phyloP scores from a whole-genome alignment of 2,113 vertebrate species.

The Hassar affinis region DNA sequence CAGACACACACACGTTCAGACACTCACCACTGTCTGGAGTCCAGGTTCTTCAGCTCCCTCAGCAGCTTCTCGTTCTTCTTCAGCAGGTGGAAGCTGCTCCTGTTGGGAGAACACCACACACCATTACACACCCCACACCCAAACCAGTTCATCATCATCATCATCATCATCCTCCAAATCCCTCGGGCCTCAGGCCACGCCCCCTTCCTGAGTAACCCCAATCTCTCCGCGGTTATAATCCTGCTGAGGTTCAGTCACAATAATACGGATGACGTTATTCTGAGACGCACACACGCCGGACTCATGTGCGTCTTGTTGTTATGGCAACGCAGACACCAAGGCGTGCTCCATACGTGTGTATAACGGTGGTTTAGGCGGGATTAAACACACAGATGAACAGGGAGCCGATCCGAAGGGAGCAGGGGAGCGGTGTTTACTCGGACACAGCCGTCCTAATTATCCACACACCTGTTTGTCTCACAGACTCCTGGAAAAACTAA shows the following conservation, averaged over 20 bases:
- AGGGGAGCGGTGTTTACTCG: slow-evolving; percentile 14
- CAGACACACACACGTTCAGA: neutral
- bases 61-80: slow-evolving; percentile 98
- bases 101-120: slow-evolving; percentile 56
- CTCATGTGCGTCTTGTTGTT: neutral
- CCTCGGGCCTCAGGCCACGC: neutral
- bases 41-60: slow-evolving; percentile 95
- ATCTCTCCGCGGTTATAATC: no score
- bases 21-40: slow-evolving; percentile 93
- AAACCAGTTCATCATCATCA: neutral
- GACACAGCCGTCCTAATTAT: slow-evolving; percentile 38
- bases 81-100: slow-evolving; percentile 95
- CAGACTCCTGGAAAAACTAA: slow-evolving; percentile 34
- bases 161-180: neutral
- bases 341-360: neutral
- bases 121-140: neutral
- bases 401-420: no score
- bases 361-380: neutral
- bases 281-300: neutral
- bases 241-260: no score
- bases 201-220: neutral
- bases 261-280: neutral
- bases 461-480: slow-evolving; percentile 57
- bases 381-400: neutral
- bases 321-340: neutral